Evolutionary conservation across 1,140 invertebrate species (phyloP).

Genomic region (Caenorhabditis brenneri): DNA sequence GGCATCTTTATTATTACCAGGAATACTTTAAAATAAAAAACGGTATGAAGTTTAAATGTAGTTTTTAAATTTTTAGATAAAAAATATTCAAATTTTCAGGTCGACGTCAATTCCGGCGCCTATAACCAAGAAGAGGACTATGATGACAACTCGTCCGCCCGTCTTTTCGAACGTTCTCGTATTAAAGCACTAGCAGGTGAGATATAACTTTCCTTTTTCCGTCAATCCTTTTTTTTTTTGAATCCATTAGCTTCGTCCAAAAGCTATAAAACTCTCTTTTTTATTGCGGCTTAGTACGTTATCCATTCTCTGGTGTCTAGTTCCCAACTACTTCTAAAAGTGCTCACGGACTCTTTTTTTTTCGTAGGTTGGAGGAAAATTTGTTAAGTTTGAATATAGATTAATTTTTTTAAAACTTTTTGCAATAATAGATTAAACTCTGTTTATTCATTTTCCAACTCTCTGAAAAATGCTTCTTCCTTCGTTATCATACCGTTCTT

Average conservation of each 20-base stretch:
- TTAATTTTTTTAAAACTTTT: not conserved
- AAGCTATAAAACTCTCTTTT: slow-evolving; percentile 26
- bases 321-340: not conserved
- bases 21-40: no score
- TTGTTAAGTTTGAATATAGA: not conserved
- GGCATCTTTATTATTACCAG: no score
- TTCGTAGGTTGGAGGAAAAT: no score
- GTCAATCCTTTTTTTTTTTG: not conserved
- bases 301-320: not conserved
- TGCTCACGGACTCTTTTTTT: no score
- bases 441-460: not conserved
- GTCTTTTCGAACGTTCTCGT: slow-evolving; percentile 95
- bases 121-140: slow-evolving; percentile 91
- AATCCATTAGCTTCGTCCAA: slow-evolving; percentile 16
- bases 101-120: slow-evolving; percentile 78
- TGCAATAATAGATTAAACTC: not conserved
- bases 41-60: no score
- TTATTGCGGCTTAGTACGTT: not conserved
- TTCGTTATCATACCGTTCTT: not conserved
- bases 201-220: no score
- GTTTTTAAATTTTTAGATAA: not conserved
- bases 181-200: slow-evolving; percentile 96
- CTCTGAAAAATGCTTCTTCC: not conserved
- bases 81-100: not conserved
- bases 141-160: slow-evolving; percentile 95